Evolutionary conservation across 2,888 invertebrate species (phyloP).

Genomic region (Nycteola revayana): DNA sequence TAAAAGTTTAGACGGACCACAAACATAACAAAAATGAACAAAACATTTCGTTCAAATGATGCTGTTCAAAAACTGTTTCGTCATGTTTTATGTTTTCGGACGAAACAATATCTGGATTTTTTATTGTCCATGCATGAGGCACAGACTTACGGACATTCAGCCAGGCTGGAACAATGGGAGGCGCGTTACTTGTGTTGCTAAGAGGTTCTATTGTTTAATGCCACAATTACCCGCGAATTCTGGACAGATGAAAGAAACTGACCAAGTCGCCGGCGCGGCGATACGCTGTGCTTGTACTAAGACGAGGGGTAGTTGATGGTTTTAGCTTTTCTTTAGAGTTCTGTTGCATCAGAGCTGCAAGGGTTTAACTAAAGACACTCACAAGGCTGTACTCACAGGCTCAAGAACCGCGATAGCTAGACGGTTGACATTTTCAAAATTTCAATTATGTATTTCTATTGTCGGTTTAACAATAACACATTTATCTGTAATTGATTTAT

Average conservation of each 20-base stretch:
- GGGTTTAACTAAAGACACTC: too few species aligned
- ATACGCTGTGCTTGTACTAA: slow-evolving; percentile 13
- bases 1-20: slow-evolving; percentile 25
- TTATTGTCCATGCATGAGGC: slow-evolving; percentile 34
- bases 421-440: too few species aligned
- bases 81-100: slow-evolving; percentile 28
- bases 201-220: slow-evolving; percentile 81
- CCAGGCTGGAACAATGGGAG: slow-evolving; percentile 50
- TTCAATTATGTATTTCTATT: too few species aligned
- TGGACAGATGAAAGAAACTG: slow-evolving; percentile 74
- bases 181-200: slow-evolving; percentile 63
- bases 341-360: too few species aligned
- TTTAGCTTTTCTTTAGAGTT: slow-evolving; percentile 4
- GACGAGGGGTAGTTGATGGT: slow-evolving; percentile 41
- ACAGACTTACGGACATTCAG: slow-evolving; percentile 37
- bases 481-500: too few species aligned
- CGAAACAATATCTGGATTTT: slow-evolving; percentile 36
- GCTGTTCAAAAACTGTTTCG: slow-evolving; percentile 35
- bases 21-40: slow-evolving; percentile 10
- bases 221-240: slow-evolving; percentile 74
- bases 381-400: too few species aligned
- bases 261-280: slow-evolving; percentile 61
- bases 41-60: slow-evolving; percentile 30
- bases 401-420: too few species aligned
- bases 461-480: too few species aligned